A percentile compares a stretch with the other conserved stretches of the same genome.
Conservation (phyloP, 2,113 vertebrate genomes). For the Percopsis transmontana region DNA sequence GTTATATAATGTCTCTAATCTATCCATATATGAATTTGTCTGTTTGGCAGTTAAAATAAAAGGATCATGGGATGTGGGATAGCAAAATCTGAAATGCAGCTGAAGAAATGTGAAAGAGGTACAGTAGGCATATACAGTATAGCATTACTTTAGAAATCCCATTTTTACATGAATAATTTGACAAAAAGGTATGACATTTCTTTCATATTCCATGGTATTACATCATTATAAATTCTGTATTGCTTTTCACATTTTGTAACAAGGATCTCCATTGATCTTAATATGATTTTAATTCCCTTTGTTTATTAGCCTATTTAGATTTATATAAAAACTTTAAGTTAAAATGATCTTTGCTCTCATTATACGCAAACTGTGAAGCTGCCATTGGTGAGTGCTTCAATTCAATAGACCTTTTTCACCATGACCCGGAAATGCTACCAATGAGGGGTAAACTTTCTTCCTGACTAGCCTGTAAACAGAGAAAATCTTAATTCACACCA, state of each 20-base stretch:
- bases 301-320: background rate
- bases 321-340: background rate
- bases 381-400: constrained; percentile 68
- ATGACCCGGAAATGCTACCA: too few relatives aligned
- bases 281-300: constrained; percentile 5
- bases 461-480: too few relatives aligned
- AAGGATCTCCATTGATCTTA: constrained; percentile 72
- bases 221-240: background rate
- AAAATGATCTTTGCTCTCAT: constrained; percentile 1
- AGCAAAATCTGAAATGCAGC: constrained; percentile 59
- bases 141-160: background rate
- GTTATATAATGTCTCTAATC: too few relatives aligned
- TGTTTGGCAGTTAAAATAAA: constrained; percentile 37
- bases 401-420: too few relatives aligned
- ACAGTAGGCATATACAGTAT: background rate
- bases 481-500: too few relatives aligned
- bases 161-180: background rate
- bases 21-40: constrained; percentile 24
- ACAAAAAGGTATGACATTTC: background rate
- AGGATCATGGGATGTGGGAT: constrained; percentile 77
- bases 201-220: background rate
- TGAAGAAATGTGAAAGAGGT: constrained; percentile 70
- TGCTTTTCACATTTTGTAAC: constrained; percentile 37
- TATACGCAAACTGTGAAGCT: constrained; percentile 55
- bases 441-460: too few relatives aligned